Conservation (phyloP, 1,140 invertebrate species). For the Carposina sasakii region DNA sequence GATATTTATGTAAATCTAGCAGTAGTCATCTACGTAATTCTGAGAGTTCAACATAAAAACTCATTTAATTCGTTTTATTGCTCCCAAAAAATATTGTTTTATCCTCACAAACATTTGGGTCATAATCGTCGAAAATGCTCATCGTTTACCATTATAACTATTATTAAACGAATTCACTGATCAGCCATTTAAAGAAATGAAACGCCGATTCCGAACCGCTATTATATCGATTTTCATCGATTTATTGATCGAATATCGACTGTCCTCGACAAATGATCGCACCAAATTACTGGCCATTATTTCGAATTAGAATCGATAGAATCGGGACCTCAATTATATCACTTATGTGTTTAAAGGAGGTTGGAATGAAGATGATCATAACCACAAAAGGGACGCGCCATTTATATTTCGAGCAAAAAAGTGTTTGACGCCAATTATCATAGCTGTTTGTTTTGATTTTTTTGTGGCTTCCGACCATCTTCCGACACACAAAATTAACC, state of each 20-base stretch:
- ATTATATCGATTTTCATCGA: constrained; percentile 67
- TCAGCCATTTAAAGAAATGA: constrained; percentile 70
- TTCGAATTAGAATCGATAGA: constrained; percentile 70
- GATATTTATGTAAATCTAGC: too few species aligned
- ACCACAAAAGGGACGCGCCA: constrained; percentile 45
- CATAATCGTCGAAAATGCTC: constrained; percentile 43
- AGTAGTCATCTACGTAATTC: too few species aligned
- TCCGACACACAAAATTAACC: background rate
- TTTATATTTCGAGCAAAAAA: constrained; percentile 26
- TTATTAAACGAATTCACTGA: constrained; percentile 63
- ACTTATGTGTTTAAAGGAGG: constrained; percentile 71
- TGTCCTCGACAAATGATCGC: constrained; percentile 65
- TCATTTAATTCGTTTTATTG: too few species aligned
- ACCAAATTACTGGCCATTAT: constrained; percentile 68
- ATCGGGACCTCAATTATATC: constrained; percentile 68
- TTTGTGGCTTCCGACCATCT: background rate
- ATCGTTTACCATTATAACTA: constrained; percentile 61
- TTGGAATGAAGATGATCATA: constrained; percentile 59
- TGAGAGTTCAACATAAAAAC: too few species aligned
- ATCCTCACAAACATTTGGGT: constrained; percentile 10
- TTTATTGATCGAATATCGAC: constrained; percentile 69
- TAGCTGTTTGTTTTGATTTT: constrained; percentile 24
- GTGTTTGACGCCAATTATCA: constrained; percentile 3
- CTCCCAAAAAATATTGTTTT: constrained; percentile 22
- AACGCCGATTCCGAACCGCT: constrained; percentile 58